Base-by-base conservation (phyloP, 2,888 invertebrate species). In the Selenia dentaria region DNA sequence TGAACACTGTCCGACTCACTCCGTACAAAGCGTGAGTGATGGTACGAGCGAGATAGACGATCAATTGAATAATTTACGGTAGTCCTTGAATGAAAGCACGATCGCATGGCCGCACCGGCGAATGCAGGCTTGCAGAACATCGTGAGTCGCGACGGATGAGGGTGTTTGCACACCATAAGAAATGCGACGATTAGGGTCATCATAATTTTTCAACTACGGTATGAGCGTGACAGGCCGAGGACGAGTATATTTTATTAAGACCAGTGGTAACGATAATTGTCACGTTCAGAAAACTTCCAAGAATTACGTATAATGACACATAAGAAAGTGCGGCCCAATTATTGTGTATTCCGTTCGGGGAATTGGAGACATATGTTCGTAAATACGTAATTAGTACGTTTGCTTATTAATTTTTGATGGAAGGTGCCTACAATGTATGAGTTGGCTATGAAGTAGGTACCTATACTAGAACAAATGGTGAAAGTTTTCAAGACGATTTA, bases 1-100 rank as follows among this genome's bases (percentile, higher is more conserved):
- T 68, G 64, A 73, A 60, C 59, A 52, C 61, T 42, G 24, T 49
- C 64, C 47, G 50, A 70, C 74, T 72, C 77, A 31, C 54, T 76
- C 68, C 45, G 18, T 36, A 55, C 41, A 41, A 32, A 10, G 22
- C n/a, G 18, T 5, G 38, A 32, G 11, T 16, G 31, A 27, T 39
- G 24, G 61, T 24, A 39, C 8, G 68, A 83, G 52, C 34, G 62
- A 48, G 80, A 83, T 24, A 51, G 61, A 14, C 13, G 39, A 74
- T 54, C 71, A 65, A 71, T 75, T 88, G 78, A 88, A 88, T 88
- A 79, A 83, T 86, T 87, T 74, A 87, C 70, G 59, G 59, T 53
- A 51, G 62, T 64, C 69, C 73, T 71, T 84, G 72, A 84, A 81
- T 81, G 81, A 81, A 83, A 70, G 57, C 62, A 65, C 64, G 69